Base-by-base conservation (phyloP, 2,113 vertebrate species). In the Pluvialis apricaria region DNA sequence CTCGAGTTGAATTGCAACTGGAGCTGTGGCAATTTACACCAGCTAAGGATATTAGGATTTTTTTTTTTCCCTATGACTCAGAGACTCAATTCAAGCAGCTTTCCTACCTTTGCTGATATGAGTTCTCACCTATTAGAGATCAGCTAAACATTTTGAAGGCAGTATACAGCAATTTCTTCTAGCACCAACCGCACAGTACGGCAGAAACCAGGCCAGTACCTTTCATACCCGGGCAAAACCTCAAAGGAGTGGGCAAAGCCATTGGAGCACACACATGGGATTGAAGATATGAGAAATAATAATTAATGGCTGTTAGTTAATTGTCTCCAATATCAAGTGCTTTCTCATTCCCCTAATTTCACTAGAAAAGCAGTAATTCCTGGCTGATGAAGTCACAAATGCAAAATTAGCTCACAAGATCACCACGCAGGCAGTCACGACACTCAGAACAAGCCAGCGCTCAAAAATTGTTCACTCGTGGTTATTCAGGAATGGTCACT, bases 381-480 rank as follows among this genome's bases (percentile, higher is more conserved):
- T 14, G 55, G 15, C 62, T 32, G 61, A 9, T 16, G 73, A 38
- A 44, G 51, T 3, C 82, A 85, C 69, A 57, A 36, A 60, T 0
- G 40, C 2, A 4, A 32, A 3, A 32, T 16, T 1, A 78, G 82
- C 82, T 70, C 90, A 81, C 77, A 61, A n/a, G 65, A 71, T 18
- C 86, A 79, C 40, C 83, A 70, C 8, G 2, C 1, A 79, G 47
- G 65, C 79, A 85, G 62, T 13, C 93, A 82, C 85, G 4, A 26
- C 55, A 66, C 29, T 9, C 31, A 15, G 54, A 6, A 36, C 42
- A 68, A 94, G 73, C 38, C 85, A 86, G 77, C 73, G 31, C 83
- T 82, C 84, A 87, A 96, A 96, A 96, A 94, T 55, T 92, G 93
- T 81, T 95, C 94, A 60, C 72, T 80, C 0, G 0, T 16, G 55